Conservation (phyloP, 2,888 invertebrate species). For the Tanytarsus gracilentus region DNA sequence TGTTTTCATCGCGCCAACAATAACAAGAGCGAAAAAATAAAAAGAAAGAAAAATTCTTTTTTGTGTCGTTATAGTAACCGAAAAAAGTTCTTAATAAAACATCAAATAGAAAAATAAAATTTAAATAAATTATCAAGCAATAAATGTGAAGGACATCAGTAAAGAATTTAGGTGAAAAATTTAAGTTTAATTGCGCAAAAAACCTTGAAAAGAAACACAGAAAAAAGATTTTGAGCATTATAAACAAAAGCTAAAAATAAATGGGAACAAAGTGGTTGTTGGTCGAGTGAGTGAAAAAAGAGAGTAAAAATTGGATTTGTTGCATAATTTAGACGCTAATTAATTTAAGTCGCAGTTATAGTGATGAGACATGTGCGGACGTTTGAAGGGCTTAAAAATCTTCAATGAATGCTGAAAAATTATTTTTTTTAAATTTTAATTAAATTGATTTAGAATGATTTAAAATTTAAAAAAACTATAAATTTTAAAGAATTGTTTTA, state of each 20-base stretch:
- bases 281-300: neutral
- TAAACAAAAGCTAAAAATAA: slow-evolving; percentile 3
- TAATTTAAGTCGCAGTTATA: too few relatives aligned
- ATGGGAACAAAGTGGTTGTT: slow-evolving; percentile 8
- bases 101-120: too few relatives aligned
- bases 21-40: too few relatives aligned
- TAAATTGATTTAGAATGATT: neutral
- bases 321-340: too few relatives aligned
- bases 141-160: neutral
- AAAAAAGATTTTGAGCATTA: neutral
- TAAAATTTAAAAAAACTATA: neutral
- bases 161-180: neutral
- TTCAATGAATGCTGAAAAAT: too few relatives aligned
- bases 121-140: neutral
- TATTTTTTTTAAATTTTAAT: too few relatives aligned
- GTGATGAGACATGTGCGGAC: too few relatives aligned
- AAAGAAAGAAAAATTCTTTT: neutral
- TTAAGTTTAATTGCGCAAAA: neutral
- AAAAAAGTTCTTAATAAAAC: too few relatives aligned
- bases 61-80: neutral
- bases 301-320: neutral
- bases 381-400: too few relatives aligned
- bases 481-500: too few relatives aligned
- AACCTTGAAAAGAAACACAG: neutral
- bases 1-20: slow-evolving; percentile 1